These are phyloP conservation scores for Hoplodrina ambigua DNA, from an alignment of 2,888 invertebrate genomes.

Conservation along the genomic window DNA sequence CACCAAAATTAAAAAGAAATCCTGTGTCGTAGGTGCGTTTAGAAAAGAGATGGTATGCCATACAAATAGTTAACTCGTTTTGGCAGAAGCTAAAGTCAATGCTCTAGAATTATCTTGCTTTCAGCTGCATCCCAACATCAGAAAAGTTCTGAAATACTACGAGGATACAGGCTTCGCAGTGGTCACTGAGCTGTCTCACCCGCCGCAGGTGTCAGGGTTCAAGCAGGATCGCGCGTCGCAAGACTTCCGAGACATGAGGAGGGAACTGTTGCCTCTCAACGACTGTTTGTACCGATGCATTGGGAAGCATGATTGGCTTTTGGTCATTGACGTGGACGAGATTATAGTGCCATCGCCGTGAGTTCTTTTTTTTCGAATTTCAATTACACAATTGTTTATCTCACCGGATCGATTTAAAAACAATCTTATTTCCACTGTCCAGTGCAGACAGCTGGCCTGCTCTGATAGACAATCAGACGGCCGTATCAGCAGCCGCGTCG, in stretches of 20 bases:
- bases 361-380: background rate
- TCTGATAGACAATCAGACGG: conserved; percentile 11
- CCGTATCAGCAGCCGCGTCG: background rate
- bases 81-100: too few relatives aligned
- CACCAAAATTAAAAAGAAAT: too few relatives aligned
- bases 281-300: conserved; percentile 45
- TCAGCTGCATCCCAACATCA: conserved; percentile 37
- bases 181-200: conserved; percentile 34
- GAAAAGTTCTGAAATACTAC: conserved; percentile 32
- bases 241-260: conserved; percentile 30
- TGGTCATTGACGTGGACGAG: conserved; percentile 43
- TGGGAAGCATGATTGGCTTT: conserved; percentile 30
- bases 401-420: too few relatives aligned
- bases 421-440: background rate
- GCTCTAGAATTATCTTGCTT: background rate
- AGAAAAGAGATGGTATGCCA: too few relatives aligned
- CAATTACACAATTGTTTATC: too few relatives aligned
- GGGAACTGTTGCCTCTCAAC: conserved; percentile 44
- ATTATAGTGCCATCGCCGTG: conserved; percentile 38
- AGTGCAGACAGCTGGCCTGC: conserved; percentile 33
- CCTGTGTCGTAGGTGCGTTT: too few relatives aligned
- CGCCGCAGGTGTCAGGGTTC: conserved; percentile 37
- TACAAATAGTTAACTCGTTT: too few relatives aligned
- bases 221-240: background rate
- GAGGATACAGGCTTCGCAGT: conserved; percentile 27